phyloP scores from a whole-genome alignment of 2,888 invertebrate genomes.

The Eilema depressum region DNA sequence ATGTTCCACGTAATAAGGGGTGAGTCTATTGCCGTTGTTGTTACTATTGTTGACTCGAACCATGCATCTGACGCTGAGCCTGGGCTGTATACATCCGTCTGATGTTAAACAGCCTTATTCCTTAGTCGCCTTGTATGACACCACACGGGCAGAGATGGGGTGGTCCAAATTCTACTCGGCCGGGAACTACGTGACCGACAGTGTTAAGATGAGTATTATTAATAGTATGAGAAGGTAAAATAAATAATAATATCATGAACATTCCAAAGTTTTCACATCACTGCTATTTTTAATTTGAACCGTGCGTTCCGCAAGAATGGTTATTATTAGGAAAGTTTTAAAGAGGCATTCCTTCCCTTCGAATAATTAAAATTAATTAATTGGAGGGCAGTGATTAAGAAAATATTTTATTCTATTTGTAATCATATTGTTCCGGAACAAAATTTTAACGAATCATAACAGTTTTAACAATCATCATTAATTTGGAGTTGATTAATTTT shows the following conservation, averaged over 20 bases:
- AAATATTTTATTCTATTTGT: slow-evolving; percentile 35
- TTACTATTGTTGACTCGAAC: no score
- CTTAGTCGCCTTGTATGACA: no score
- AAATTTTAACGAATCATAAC: slow-evolving; percentile 11
- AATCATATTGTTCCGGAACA: slow-evolving; percentile 21
- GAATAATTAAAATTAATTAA: slow-evolving; percentile 56
- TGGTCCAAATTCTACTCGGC: no score
- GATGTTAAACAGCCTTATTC: no score
- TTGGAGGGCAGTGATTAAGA: slow-evolving; percentile 31
- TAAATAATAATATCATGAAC: slow-evolving; percentile 3
- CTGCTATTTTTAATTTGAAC: slow-evolving; percentile 33
- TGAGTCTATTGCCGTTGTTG: no score
- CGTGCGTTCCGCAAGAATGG: slow-evolving; percentile 32
- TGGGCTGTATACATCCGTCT: no score
- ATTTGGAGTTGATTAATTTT: slow-evolving; percentile 2
- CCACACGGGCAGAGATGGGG: no score
- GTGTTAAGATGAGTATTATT: no score
- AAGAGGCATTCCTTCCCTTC: slow-evolving; percentile 56
- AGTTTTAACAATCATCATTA: neutral
- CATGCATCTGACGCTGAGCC: no score
- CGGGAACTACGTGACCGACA: no score
- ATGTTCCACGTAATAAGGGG: no score
- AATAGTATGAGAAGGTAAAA: neutral
- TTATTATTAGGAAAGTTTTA: slow-evolving; percentile 52
- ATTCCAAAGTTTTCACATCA: slow-evolving; percentile 28